Percentiles rank a stretch among this genome's conserved stretches.
Evolutionary conservation across 2,797 vertebrate species (phyloP).

Genomic region (Pterois miles): DNA sequence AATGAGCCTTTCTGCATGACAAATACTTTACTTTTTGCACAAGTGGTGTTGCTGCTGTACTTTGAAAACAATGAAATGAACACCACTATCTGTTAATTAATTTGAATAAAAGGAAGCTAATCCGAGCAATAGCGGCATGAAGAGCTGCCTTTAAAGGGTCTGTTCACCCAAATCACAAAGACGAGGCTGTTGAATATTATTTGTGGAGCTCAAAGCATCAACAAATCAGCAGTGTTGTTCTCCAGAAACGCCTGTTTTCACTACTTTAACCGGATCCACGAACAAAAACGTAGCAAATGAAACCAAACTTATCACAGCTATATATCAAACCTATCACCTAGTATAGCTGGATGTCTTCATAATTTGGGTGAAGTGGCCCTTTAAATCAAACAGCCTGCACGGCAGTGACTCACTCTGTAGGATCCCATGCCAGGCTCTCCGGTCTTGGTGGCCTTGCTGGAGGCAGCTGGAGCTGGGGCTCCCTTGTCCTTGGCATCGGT

Average conservation of each 20-base stretch:
- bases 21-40: background rate
- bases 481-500: conserved; percentile 90
- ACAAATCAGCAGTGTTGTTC: background rate
- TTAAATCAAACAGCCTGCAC: background rate
- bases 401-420: conserved; percentile 88
- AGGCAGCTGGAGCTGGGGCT: conserved; percentile 79
- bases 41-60: background rate
- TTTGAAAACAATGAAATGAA: background rate
- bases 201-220: background rate
- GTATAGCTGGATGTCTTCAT: background rate
- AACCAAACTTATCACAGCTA: background rate
- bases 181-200: background rate
- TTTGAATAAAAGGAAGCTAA: background rate
- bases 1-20: too few species aligned
- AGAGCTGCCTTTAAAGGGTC: background rate
- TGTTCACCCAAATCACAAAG: background rate
- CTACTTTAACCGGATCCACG: background rate
- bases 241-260: background rate
- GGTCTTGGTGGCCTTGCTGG: conserved; percentile 85
- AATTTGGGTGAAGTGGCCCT: background rate
- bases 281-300: background rate
- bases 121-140: background rate
- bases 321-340: too few species aligned
- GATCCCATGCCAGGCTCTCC: conserved; percentile 86
- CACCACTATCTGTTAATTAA: background rate